Conservation (phyloP, 1,140 invertebrate species). For the Eufriesea mexicana region DNA sequence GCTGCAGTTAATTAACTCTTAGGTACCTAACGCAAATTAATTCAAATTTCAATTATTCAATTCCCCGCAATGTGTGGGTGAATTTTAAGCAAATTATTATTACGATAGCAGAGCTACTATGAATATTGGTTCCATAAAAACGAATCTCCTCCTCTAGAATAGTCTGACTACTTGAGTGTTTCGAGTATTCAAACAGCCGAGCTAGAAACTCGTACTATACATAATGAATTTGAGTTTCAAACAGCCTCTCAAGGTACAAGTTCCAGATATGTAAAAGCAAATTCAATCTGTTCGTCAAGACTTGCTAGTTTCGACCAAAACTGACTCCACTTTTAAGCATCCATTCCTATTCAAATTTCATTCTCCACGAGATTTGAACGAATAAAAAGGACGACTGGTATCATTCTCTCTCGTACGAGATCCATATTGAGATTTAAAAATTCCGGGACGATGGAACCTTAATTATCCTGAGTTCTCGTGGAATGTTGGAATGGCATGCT, state of each 20-base stretch:
- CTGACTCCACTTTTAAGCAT: not conserved
- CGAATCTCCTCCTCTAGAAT: not conserved
- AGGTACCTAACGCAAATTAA: too few relatives aligned
- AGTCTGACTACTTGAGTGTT: not conserved
- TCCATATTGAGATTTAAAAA: too few relatives aligned
- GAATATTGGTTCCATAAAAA: not conserved
- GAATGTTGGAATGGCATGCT: too few relatives aligned
- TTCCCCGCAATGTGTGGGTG: too few relatives aligned
- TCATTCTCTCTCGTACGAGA: too few relatives aligned
- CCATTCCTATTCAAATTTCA: not conserved
- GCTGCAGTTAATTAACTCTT: too few relatives aligned
- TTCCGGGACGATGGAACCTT: too few relatives aligned
- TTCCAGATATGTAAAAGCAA: not conserved
- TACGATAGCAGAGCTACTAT: too few relatives aligned
- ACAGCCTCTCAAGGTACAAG: not conserved
- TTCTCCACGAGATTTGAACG: too few relatives aligned
- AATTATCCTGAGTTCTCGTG: too few relatives aligned
- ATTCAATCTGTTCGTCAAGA: not conserved
- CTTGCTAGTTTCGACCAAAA: not conserved
- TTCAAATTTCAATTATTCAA: too few relatives aligned
- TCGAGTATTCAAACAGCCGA: not conserved
- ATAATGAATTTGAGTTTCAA: conserved; percentile 19
- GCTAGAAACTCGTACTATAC: not conserved
- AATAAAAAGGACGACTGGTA: too few relatives aligned
- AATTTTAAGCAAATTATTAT: not conserved